Evolutionary conservation across 2,113 vertebrate genomes (phyloP).

Genomic region (Euleptes europaea): DNA sequence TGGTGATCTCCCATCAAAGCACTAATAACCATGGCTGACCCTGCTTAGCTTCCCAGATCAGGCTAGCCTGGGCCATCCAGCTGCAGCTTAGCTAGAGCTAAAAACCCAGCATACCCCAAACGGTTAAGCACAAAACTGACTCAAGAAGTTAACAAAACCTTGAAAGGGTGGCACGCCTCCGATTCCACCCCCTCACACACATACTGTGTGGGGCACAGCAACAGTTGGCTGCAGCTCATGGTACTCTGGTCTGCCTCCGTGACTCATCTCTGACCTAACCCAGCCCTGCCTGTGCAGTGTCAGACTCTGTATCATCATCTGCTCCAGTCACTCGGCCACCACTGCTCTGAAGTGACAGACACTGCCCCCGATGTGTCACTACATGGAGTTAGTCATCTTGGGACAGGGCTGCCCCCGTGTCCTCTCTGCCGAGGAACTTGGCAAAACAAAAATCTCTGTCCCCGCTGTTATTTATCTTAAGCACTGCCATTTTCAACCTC

Average conservation of each 20-base stretch:
- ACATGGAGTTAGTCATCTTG: background rate
- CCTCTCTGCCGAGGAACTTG: background rate
- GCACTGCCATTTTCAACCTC: background rate
- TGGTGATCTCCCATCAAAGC: too few relatives aligned
- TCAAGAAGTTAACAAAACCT: constrained; percentile 22
- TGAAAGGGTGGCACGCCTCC: background rate
- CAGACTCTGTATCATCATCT: constrained; percentile 18
- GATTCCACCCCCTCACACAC: background rate
- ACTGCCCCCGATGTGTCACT: background rate
- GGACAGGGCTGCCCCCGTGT: background rate
- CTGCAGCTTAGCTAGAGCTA: background rate
- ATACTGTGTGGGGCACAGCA: background rate
- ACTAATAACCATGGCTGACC: background rate
- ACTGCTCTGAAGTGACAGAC: background rate
- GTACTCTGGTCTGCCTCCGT: background rate
- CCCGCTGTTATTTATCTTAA: background rate
- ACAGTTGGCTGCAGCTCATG: constrained; percentile 10
- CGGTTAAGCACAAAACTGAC: background rate
- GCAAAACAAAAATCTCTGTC: background rate
- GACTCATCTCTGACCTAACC: constrained; percentile 7
- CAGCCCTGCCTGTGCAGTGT: constrained; percentile 1
- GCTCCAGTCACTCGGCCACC: background rate
- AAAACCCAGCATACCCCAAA: background rate
- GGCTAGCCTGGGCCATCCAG: background rate
- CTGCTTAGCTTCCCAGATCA: too few relatives aligned